These are phyloP conservation scores for Holcopasites calliopsidis DNA, from an alignment of 1,140 invertebrate species.

Conservation along the genomic window DNA sequence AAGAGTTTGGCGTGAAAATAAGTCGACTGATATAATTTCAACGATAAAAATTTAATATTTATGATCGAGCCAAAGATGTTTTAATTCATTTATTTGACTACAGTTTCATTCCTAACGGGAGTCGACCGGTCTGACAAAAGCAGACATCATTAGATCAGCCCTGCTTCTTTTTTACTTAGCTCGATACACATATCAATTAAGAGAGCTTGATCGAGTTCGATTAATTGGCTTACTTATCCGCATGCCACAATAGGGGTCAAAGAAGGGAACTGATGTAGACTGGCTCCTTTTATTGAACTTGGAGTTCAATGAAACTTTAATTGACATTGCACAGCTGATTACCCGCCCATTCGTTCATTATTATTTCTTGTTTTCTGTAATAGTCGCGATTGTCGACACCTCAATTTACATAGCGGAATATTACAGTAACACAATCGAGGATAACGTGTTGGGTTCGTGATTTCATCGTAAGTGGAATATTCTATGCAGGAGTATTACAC, in stretches of 20 bases:
- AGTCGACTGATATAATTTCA: too few relatives aligned
- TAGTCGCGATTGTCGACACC: not conserved
- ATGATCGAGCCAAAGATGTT: too few relatives aligned
- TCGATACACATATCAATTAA: not conserved
- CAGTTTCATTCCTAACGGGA: not conserved
- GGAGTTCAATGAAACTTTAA: slow-evolving; percentile 29
- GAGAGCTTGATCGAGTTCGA: not conserved
- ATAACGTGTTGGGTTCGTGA: not conserved
- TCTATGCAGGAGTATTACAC: slow-evolving; percentile 3
- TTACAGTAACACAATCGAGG: not conserved
- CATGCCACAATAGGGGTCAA: not conserved
- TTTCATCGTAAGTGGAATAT: too few relatives aligned
- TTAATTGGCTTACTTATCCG: slow-evolving; percentile 11
- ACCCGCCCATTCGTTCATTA: not conserved
- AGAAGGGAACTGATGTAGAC: not conserved
- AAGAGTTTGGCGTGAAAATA: too few relatives aligned
- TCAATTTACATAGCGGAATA: not conserved
- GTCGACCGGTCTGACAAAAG: not conserved
- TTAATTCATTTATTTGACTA: too few relatives aligned
- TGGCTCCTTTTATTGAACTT: not conserved
- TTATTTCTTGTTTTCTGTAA: not conserved
- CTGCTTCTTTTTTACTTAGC: not conserved
- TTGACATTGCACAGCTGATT: not conserved
- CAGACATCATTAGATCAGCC: not conserved
- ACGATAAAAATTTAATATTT: too few relatives aligned